Evolutionary conservation across 2,888 invertebrate genomes (phyloP).

Genomic region (Antheraea assamensis): DNA sequence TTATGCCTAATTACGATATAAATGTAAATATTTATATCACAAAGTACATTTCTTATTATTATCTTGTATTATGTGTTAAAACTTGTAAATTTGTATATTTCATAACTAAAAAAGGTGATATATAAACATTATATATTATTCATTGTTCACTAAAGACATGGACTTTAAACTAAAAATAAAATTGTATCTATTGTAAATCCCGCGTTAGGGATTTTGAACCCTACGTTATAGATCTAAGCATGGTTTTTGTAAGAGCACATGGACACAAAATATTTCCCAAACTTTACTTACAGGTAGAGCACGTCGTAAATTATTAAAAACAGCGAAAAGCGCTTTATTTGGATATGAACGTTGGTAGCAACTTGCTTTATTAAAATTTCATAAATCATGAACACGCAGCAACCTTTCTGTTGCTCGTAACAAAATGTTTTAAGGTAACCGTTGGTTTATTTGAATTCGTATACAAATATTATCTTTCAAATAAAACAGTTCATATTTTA

Average conservation of each 20-base stretch:
- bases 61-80: not conserved
- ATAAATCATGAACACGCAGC: slow-evolving; percentile 34
- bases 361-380: slow-evolving; percentile 38
- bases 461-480: not conserved
- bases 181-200: not conserved
- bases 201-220: not conserved
- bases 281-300: slow-evolving; percentile 18
- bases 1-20: no score
- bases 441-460: not conserved
- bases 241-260: not conserved
- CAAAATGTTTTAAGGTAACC: not conserved
- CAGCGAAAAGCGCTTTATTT: slow-evolving; percentile 33
- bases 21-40: no score
- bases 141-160: not conserved
- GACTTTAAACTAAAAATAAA: not conserved
- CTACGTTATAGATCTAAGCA: not conserved
- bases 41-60: no score
- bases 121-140: not conserved
- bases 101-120: not conserved
- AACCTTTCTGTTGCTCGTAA: not conserved
- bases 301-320: slow-evolving; percentile 39
- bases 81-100: not conserved
- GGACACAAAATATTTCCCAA: not conserved
- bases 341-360: slow-evolving; percentile 30
- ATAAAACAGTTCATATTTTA: not conserved